Evolutionary conservation across 2,888 invertebrate species (phyloP).

Genomic region (Tinea trinotella): DNA sequence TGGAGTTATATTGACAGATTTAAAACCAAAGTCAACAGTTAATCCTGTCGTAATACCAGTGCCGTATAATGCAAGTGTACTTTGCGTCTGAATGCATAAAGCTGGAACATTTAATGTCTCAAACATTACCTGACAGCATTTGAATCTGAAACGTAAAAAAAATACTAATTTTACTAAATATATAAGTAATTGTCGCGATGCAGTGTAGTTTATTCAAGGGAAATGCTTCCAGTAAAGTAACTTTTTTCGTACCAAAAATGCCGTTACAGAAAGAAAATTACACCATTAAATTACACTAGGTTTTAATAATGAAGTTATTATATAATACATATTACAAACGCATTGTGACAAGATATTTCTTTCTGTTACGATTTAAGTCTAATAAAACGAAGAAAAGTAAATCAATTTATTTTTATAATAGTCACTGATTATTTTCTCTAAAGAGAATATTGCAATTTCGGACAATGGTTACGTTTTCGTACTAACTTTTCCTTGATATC

Average conservation of each 20-base stretch:
- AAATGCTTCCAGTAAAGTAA: too few relatives aligned
- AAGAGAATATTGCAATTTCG: too few relatives aligned
- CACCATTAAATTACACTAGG: background rate
- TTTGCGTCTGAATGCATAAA: conserved; percentile 26
- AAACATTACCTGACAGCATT: conserved; percentile 53
- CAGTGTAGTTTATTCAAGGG: too few relatives aligned
- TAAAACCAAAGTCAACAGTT: conserved; percentile 49
- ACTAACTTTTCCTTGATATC: conserved; percentile 47
- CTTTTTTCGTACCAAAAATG: too few relatives aligned
- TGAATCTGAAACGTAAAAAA: conserved; percentile 33
- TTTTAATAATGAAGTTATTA: background rate
- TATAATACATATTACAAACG: background rate
- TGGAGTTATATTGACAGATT: conserved; percentile 39
- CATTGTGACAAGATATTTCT: background rate
- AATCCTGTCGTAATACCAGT: conserved; percentile 49
- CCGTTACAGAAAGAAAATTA: too few relatives aligned
- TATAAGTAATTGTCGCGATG: too few relatives aligned
- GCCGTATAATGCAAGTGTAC: conserved; percentile 44
- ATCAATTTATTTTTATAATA: too few relatives aligned
- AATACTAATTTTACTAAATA: background rate
- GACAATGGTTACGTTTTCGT: too few relatives aligned
- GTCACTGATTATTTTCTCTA: too few relatives aligned
- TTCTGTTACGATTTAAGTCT: too few relatives aligned
- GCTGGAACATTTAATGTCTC: conserved; percentile 40
- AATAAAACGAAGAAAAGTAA: too few relatives aligned